These are phyloP conservation scores for Myocastor coypus DNA, from an alignment of 2,113 vertebrate genomes.

Conservation along the genomic window DNA sequence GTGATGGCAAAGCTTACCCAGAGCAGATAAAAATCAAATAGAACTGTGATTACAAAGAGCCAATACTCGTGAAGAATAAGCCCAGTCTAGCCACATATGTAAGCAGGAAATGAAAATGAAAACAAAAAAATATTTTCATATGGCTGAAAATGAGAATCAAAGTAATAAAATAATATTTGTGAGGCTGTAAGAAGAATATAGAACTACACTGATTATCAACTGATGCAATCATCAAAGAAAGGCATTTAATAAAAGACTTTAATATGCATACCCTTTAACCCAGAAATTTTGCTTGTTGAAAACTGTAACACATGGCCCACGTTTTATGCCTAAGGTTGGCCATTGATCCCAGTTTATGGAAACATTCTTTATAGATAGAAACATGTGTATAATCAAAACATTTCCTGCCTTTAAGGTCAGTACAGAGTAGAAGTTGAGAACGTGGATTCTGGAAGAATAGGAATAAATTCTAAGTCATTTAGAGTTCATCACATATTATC, in stretches of 20 bases:
- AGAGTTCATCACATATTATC: not conserved
- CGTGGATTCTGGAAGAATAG: not conserved
- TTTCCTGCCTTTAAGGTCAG: not conserved
- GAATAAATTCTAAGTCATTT: not conserved
- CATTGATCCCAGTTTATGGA: not conserved
- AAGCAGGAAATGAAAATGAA: slow-evolving; percentile 37
- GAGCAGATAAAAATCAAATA: slow-evolving; percentile 33
- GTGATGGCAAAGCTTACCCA: not conserved
- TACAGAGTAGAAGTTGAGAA: not conserved
- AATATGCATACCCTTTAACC: not conserved
- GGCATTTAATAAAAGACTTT: not conserved
- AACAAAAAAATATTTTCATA: not conserved
- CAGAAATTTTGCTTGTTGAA: not conserved
- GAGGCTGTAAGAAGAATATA: not conserved
- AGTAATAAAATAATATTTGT: not conserved
- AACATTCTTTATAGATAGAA: not conserved
- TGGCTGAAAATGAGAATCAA: not conserved
- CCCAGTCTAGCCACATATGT: not conserved
- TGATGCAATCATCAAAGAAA: not conserved
- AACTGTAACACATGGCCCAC: not conserved
- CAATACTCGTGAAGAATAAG: not conserved
- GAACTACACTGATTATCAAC: not conserved
- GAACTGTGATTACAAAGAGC: not conserved
- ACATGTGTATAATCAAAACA: not conserved
- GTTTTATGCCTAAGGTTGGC: not conserved